These are phyloP conservation scores for Leucoraja erinaceus DNA, from an alignment of 2,113 vertebrate genomes.

Conservation along the genomic window DNA sequence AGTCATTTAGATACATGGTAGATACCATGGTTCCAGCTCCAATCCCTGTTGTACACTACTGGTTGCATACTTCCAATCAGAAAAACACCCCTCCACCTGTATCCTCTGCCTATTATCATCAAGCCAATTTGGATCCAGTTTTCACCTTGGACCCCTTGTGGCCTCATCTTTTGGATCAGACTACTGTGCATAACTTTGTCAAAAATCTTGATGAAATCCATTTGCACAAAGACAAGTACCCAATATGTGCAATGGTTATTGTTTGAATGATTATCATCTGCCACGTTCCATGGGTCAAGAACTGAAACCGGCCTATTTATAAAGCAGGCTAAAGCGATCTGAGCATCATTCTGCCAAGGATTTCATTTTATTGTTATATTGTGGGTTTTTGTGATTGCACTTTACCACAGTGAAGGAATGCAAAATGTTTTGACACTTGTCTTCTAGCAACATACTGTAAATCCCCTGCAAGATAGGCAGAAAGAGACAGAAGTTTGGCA, in stretches of 20 bases:
- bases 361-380: neutral
- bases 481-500: neutral
- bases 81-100: too few relatives aligned
- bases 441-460: neutral
- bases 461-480: neutral
- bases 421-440: constrained; percentile 9
- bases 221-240: neutral
- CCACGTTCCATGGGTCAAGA: neutral
- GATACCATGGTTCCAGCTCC: too few relatives aligned
- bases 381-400: neutral
- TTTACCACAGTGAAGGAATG: neutral
- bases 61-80: too few relatives aligned
- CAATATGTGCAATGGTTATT: neutral
- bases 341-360: neutral
- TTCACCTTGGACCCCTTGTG: too few relatives aligned
- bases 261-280: neutral
- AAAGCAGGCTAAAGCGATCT: neutral
- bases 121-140: too few relatives aligned
- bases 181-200: too few relatives aligned
- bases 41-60: too few relatives aligned
- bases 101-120: too few relatives aligned
- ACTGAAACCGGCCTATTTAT: neutral
- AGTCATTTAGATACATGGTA: too few relatives aligned
- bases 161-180: too few relatives aligned
- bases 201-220: too few relatives aligned